These are phyloP conservation scores for Muscicapa comitata DNA, from an alignment of 2,797 vertebrate genomes.

Conservation along the genomic window DNA sequence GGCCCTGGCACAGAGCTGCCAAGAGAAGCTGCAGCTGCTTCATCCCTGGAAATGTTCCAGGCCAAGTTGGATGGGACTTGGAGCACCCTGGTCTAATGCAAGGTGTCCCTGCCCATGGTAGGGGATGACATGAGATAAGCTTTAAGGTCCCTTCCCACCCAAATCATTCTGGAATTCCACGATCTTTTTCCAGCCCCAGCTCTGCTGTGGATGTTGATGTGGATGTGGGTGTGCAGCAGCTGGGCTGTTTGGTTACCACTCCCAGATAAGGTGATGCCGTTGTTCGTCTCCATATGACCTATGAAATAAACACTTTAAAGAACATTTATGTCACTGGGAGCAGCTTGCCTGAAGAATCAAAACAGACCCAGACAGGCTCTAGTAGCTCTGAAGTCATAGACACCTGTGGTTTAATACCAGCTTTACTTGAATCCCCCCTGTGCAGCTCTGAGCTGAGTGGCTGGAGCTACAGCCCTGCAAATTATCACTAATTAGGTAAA, in stretches of 20 bases:
- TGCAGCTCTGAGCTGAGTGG: not conserved
- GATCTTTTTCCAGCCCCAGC: not conserved
- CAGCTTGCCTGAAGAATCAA: not conserved
- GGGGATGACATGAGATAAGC: not conserved
- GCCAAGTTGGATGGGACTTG: not conserved
- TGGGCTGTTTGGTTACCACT: not conserved
- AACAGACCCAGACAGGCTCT: not conserved
- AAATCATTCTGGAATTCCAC: not conserved
- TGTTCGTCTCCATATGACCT: not conserved
- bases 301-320: not conserved
- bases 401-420: not conserved
- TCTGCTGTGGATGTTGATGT: not conserved
- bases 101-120: not conserved
- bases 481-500: not conserved
- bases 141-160: not conserved
- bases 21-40: not conserved
- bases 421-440: not conserved
- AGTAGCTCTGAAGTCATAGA: not conserved
- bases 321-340: not conserved
- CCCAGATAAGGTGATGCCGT: not conserved
- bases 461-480: not conserved
- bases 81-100: not conserved
- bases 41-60: not conserved
- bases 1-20: not conserved
- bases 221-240: not conserved